These are phyloP conservation scores for Blastomussa wellsi DNA, from an alignment of 92 coral and sea anemone genomes.

Conservation along the genomic window DNA sequence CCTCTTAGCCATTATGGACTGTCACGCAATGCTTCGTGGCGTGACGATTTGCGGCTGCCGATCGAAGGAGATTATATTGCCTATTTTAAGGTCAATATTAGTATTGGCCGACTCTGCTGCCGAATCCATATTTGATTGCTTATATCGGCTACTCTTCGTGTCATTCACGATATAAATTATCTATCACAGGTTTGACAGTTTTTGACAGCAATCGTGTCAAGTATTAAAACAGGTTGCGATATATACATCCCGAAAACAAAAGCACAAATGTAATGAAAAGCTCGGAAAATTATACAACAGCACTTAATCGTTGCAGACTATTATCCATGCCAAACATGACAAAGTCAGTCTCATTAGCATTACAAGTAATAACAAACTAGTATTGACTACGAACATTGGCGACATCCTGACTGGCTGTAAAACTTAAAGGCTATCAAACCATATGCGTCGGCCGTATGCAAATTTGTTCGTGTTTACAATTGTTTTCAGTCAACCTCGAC, in stretches of 20 bases:
- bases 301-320: not conserved
- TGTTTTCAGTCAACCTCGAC: not conserved
- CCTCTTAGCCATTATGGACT: not conserved
- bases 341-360: not conserved
- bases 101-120: too few relatives aligned
- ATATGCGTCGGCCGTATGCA: constrained; percentile 8
- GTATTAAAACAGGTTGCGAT: not conserved
- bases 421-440: not conserved
- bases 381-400: not conserved
- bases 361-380: not conserved
- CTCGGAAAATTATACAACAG: not conserved
- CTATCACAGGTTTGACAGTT: not conserved
- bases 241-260: not conserved
- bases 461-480: constrained; percentile 6
- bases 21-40: not conserved
- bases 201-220: not conserved
- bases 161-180: not conserved
- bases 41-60: not conserved
- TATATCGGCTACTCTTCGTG: not conserved
- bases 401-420: not conserved
- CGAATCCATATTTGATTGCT: not conserved
- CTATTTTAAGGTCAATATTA: too few relatives aligned
- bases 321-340: not conserved
- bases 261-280: too few relatives aligned
- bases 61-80: too few relatives aligned